A percentile compares a stretch with the other conserved stretches of the same genome.
These are phyloP conservation scores for Maccullochella peelii DNA, from an alignment of 2,113 vertebrate species.

Conservation along the genomic window DNA sequence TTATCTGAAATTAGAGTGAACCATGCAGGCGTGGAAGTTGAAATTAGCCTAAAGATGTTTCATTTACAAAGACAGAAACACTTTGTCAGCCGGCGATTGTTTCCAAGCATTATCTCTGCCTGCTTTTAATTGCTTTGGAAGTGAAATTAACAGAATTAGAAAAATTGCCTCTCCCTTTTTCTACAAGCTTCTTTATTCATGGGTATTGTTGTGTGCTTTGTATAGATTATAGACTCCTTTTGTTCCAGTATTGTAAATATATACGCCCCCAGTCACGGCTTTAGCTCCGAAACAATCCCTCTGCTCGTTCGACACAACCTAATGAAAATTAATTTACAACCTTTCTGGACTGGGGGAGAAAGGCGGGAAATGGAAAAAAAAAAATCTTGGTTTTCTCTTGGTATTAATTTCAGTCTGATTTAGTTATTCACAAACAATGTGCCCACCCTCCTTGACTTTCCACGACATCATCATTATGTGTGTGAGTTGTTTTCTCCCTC, in stretches of 20 bases:
- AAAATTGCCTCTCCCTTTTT: constrained; percentile 92
- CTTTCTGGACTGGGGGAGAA: constrained; percentile 50
- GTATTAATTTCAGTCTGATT: constrained; percentile 61
- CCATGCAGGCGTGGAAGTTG: constrained; percentile 86
- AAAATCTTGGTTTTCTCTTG: constrained; percentile 49
- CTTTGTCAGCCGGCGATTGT: constrained; percentile 90
- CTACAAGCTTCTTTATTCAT: constrained; percentile 91
- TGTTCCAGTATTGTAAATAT: constrained; percentile 93
- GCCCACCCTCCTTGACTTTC: constrained; percentile 52
- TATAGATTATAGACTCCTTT: constrained; percentile 91
- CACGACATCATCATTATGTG: constrained; percentile 12
- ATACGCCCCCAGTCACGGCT: constrained; percentile 91
- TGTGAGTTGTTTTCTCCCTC: constrained; percentile 26
- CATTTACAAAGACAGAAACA: constrained; percentile 92
- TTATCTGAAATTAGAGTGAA: constrained; percentile 90
- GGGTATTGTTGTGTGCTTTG: constrained; percentile 93
- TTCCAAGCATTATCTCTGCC: constrained; percentile 92
- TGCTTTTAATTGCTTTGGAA: constrained; percentile 97
- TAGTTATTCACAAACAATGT: constrained; percentile 19
- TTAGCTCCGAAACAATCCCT: constrained; percentile 83
- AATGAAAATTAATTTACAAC: constrained; percentile 85
- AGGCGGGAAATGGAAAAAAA: background rate
- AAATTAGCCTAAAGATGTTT: constrained; percentile 93
- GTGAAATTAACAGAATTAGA: constrained; percentile 98
- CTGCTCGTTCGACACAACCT: constrained; percentile 72